These are phyloP conservation scores for Gambusia holbrooki DNA, from an alignment of 2,113 vertebrate genomes.

Conservation along the genomic window DNA sequence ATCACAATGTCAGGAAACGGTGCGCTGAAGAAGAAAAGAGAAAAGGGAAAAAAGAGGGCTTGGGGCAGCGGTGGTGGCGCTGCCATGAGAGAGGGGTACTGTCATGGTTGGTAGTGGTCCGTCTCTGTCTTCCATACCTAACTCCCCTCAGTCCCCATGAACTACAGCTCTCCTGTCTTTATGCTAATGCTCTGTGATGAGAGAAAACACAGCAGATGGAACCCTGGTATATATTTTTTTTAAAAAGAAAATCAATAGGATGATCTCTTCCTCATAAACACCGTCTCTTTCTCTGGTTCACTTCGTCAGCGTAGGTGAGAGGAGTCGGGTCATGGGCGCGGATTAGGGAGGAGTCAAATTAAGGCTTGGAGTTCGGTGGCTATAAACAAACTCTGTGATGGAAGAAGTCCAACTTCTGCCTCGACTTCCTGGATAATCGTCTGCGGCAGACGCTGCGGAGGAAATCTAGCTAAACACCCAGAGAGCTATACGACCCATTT, in stretches of 20 bases:
- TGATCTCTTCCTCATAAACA: constrained; percentile 38
- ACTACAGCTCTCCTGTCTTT: constrained; percentile 32
- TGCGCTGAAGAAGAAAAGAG: constrained; percentile 54
- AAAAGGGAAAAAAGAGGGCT: constrained; percentile 22
- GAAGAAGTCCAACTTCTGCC: constrained; percentile 60
- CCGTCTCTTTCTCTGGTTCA: constrained; percentile 19
- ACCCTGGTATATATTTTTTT: constrained; percentile 6
- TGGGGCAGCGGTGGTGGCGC: not conserved
- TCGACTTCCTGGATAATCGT: constrained; percentile 55
- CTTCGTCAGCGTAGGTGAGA: not conserved
- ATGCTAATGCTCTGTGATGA: constrained; percentile 61
- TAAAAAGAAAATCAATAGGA: constrained; percentile 55
- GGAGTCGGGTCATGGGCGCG: constrained; percentile 31
- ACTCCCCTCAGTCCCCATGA: not conserved
- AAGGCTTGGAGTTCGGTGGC: constrained; percentile 51
- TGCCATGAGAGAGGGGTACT: constrained; percentile 1
- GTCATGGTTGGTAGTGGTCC: constrained; percentile 65
- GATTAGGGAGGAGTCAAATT: constrained; percentile 64
- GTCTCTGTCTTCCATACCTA: constrained; percentile 50
- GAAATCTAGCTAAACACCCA: constrained; percentile 59
- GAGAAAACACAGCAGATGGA: constrained; percentile 44
- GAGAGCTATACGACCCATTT: constrained; percentile 72
- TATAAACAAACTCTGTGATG: constrained; percentile 41
- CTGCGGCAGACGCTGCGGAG: constrained; percentile 37
- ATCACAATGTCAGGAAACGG: constrained; percentile 67